Conservation (phyloP, 2,888 invertebrate species). For the Alcis repandata region DNA sequence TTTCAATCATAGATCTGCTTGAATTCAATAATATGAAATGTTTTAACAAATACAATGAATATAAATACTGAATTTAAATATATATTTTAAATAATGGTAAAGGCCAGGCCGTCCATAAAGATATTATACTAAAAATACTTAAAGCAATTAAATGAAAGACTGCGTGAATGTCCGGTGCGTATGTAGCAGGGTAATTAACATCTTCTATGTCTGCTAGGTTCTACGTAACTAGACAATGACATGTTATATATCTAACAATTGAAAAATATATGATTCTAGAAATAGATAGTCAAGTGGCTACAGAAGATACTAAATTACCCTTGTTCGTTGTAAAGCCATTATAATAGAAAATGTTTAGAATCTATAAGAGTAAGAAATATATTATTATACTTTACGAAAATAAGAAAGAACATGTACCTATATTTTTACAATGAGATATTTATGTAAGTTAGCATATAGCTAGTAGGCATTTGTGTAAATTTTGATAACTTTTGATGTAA, state of each 20-base stretch:
- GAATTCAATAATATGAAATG: conserved; percentile 14
- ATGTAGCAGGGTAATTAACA: conserved; percentile 40
- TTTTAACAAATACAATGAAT: conserved; percentile 24
- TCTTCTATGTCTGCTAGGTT: conserved; percentile 12
- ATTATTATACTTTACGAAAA: conserved; percentile 57
- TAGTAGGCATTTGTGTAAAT: conserved; percentile 80
- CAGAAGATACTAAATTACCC: conserved; percentile 14
- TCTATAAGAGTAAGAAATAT: conserved; percentile 56
- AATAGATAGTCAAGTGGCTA: conserved; percentile 4
- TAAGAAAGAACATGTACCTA: conserved; percentile 73
- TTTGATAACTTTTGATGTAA: conserved; percentile 76
- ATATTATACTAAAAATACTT: conserved; percentile 58
- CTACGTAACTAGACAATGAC: neutral
- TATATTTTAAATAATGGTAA: conserved; percentile 38
- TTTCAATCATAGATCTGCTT: conserved; percentile 34
- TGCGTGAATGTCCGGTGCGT: conserved; percentile 64
- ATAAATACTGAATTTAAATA: neutral
- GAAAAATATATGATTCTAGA: neutral
- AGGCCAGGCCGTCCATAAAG: conserved; percentile 83
- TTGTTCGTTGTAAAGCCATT: conserved; percentile 43
- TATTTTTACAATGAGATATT: conserved; percentile 83
- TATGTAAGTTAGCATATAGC: conserved; percentile 69
- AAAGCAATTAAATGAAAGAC: conserved; percentile 75
- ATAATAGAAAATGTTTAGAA: conserved; percentile 42
- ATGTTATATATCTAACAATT: neutral